phyloP scores from a whole-genome alignment of 2,113 vertebrate genomes.

The Peromyscus leucopus region DNA sequence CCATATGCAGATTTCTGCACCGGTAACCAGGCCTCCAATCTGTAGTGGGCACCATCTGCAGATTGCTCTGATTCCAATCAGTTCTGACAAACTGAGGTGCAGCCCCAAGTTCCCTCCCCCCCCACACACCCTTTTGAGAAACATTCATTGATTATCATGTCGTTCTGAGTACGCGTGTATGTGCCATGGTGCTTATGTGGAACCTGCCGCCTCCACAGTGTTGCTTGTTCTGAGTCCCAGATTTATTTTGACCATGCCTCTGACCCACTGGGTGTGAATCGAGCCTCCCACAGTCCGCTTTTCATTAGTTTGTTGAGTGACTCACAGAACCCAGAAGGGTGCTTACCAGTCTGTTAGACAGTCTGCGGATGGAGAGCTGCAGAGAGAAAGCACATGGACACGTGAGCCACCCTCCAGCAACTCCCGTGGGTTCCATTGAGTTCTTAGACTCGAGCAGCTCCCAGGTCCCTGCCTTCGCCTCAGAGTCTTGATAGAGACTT shows the following conservation, averaged over 20 bases:
- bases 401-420: not conserved
- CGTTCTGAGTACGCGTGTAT: not conserved
- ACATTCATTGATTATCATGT: not conserved
- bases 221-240: not conserved
- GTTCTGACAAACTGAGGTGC: not conserved
- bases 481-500: not conserved
- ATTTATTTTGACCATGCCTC: not conserved
- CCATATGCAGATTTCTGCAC: not conserved
- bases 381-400: not conserved
- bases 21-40: not conserved
- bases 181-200: not conserved
- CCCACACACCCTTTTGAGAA: not conserved
- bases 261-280: not conserved
- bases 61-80: too few species aligned
- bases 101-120: not conserved
- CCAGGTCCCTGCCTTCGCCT: not conserved
- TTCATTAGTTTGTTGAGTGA: not conserved
- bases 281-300: not conserved
- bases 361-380: not conserved
- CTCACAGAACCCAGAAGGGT: not conserved
- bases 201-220: not conserved
- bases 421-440: fast-evolving
- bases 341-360: not conserved
- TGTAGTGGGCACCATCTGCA: not conserved
- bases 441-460: not conserved